Evolutionary conservation across 2,888 invertebrate species (phyloP).

Genomic region (Hylaea fasciaria): DNA sequence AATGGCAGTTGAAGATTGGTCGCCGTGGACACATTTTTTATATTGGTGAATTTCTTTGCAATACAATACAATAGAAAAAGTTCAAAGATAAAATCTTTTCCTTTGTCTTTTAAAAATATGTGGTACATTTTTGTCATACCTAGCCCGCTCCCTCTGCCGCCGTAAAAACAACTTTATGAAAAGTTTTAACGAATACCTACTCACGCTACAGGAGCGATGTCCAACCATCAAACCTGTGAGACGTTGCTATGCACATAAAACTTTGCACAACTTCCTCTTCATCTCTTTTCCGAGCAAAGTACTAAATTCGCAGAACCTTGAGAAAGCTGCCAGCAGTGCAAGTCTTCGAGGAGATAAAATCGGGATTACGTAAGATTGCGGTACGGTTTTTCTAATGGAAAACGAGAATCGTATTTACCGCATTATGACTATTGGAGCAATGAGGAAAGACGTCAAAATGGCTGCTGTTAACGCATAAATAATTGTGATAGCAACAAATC

Average conservation of each 20-base stretch:
- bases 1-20: background rate
- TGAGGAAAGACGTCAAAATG: background rate
- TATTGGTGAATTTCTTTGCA: background rate
- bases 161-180: conserved; percentile 9
- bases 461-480: conserved; percentile 1
- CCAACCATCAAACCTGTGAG: background rate
- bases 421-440: conserved; percentile 3
- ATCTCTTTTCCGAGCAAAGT: conserved; percentile 4
- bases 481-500: conserved; percentile 1
- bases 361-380: conserved; percentile 15
- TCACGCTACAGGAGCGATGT: background rate
- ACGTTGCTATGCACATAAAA: conserved; percentile 2
- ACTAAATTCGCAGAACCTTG: conserved; percentile 8
- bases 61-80: no score
- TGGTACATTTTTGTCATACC: no score
- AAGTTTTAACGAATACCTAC: conserved; percentile 13
- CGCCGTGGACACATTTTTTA: no score
- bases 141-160: background rate
- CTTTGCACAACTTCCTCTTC: conserved; percentile 4
- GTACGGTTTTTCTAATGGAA: conserved; percentile 5
- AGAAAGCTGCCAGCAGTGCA: background rate
- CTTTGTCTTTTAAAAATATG: no score
- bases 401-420: conserved; percentile 2
- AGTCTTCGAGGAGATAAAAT: conserved; percentile 8
- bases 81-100: no score